A percentile compares a stretch with the other conserved stretches of the same genome.
Conservation (phyloP, 2,113 vertebrate genomes). For the Siniperca knerii region DNA sequence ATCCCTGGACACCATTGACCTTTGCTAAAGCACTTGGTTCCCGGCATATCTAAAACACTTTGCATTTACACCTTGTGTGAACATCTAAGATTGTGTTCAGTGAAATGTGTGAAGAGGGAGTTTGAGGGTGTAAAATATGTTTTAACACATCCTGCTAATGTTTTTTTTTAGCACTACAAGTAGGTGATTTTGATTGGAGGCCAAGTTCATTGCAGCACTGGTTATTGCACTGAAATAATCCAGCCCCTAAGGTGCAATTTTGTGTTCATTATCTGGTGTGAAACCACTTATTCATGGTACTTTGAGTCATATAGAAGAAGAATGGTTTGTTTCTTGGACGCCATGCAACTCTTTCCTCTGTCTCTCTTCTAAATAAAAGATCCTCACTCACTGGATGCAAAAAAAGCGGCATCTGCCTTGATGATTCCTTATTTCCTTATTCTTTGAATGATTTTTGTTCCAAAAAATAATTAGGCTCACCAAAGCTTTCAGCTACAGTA, state of each 20-base stretch:
- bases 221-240: not conserved
- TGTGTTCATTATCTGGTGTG: constrained; percentile 5
- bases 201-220: not conserved
- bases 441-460: not conserved
- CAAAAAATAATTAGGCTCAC: too few species aligned
- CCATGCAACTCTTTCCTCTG: not conserved
- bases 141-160: not conserved
- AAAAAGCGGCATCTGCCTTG: constrained; percentile 17
- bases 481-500: not conserved
- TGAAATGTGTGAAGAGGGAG: not conserved
- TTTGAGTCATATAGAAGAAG: not conserved
- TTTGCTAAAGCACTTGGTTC: not conserved
- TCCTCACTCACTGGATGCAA: not conserved
- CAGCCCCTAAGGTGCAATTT: not conserved
- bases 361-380: not conserved
- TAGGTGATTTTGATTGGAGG: constrained; percentile 23
- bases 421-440: too few species aligned
- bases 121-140: not conserved
- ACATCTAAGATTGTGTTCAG: not conserved
- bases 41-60: not conserved
- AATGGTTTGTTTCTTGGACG: not conserved
- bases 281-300: not conserved
- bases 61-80: not conserved
- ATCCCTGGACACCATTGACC: not conserved
- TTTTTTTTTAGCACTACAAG: not conserved